Conservation (phyloP, 2,888 invertebrate genomes). For the Cremastinae sp. region DNA sequence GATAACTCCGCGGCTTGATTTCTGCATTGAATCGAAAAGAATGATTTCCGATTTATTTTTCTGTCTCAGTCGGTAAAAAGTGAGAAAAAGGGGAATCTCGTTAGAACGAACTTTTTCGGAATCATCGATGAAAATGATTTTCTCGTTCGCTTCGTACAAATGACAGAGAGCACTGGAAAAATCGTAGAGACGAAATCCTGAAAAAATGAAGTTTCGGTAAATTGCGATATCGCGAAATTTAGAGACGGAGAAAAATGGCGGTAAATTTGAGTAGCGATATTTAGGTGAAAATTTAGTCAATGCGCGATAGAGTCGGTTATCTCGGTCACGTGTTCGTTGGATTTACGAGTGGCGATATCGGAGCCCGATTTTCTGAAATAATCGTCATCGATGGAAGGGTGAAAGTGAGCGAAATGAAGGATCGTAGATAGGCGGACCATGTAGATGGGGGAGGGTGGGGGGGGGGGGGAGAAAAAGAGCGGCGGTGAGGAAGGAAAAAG, state of each 20-base stretch:
- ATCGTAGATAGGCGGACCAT: conserved; percentile 18
- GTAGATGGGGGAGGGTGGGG: too few species aligned
- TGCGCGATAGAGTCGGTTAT: conserved; percentile 10
- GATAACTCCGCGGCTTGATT: conserved; percentile 31
- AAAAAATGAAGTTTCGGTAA: not conserved
- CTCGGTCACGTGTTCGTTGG: conserved; percentile 1
- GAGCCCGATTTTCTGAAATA: conserved; percentile 40
- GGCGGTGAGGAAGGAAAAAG: not conserved
- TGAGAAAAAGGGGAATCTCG: conserved; percentile 9
- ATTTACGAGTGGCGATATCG: conserved; percentile 35
- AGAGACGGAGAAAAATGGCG: too few species aligned
- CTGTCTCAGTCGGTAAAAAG: conserved; percentile 4
- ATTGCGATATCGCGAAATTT: not conserved
- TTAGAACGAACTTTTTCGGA: conserved; percentile 36
- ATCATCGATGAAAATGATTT: not conserved
- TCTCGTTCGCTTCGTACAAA: not conserved
- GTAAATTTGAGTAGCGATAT: not conserved
- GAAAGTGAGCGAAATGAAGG: conserved; percentile 25
- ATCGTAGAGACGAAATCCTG: not conserved
- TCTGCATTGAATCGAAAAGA: conserved; percentile 41
- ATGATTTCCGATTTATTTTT: conserved; percentile 57
- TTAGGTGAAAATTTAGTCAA: conserved; percentile 23
- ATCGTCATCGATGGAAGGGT: conserved; percentile 36
- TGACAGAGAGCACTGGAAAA: not conserved
- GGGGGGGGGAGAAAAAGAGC: conserved; percentile 19